Percentiles rank a stretch among this genome's conserved stretches.
These are phyloP conservation scores for Cygnus buccinator DNA, from an alignment of 2,113 vertebrate species.

Conservation along the genomic window DNA sequence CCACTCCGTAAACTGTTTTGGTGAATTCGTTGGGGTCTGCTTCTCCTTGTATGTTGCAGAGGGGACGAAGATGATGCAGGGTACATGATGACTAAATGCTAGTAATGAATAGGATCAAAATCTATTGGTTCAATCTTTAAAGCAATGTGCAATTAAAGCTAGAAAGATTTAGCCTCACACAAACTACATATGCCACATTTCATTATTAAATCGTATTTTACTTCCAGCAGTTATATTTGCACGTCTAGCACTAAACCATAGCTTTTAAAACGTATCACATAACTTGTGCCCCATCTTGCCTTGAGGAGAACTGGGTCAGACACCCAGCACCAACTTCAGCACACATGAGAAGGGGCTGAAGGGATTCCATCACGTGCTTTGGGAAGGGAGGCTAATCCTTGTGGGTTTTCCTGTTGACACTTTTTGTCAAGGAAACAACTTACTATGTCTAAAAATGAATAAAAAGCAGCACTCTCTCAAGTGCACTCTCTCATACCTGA, in stretches of 20 bases:
- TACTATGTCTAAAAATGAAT: background rate
- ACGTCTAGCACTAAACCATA: background rate
- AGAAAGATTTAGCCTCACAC: background rate
- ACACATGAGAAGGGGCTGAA: background rate
- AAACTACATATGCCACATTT: rapidly evolving
- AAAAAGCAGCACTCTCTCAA: background rate
- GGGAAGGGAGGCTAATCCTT: background rate
- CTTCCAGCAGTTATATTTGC: background rate
- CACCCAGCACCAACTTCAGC: background rate
- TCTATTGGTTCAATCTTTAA: background rate
- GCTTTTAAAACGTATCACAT: background rate
- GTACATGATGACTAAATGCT: background rate
- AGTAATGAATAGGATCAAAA: background rate
- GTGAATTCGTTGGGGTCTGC: background rate
- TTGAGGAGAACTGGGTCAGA: background rate
- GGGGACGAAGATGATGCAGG: background rate
- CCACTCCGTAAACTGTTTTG: background rate
- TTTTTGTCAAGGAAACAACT: background rate
- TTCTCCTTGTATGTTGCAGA: background rate
- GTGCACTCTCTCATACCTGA: background rate
- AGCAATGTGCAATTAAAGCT: background rate
- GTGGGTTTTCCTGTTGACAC: background rate
- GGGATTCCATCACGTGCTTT: rapidly evolving
- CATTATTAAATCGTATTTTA: background rate
- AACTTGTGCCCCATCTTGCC: background rate